Evolutionary conservation across 2,888 invertebrate genomes (phyloP).

Genomic region (Pyrgus malvae): DNA sequence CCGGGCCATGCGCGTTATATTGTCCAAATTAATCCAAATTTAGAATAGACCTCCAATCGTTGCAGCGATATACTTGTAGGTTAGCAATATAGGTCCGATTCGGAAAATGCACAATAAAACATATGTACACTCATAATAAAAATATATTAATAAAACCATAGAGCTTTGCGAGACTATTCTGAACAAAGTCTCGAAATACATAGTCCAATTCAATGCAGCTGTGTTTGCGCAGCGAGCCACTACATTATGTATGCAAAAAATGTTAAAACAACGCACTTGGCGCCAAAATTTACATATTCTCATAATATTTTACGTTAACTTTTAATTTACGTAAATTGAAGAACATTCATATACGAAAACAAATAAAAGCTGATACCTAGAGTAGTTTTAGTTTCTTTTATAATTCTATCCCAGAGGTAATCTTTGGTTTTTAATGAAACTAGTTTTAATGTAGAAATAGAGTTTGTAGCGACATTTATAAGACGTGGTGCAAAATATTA

Average conservation of each 20-base stretch:
- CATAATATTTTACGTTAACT: slow-evolving; percentile 19
- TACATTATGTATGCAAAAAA: slow-evolving; percentile 25
- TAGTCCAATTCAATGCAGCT: slow-evolving; percentile 12
- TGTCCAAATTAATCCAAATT: too few species aligned
- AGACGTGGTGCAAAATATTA: too few species aligned
- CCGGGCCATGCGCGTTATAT: too few species aligned
- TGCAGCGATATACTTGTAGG: too few species aligned
- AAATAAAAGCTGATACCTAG: neutral
- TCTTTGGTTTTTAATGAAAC: neutral
- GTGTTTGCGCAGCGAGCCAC: slow-evolving; percentile 15
- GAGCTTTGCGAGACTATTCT: neutral
- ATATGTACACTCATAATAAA: too few species aligned
- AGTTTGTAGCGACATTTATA: too few species aligned
- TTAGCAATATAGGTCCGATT: too few species aligned
- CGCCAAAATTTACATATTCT: slow-evolving; percentile 21
- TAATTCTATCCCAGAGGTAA: neutral
- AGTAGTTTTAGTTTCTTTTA: neutral
- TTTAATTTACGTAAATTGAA: slow-evolving; percentile 17
- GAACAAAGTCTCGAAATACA: slow-evolving; percentile 8
- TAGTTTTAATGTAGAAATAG: neutral
- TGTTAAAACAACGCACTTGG: slow-evolving; percentile 21
- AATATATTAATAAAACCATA: neutral
- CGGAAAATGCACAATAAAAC: too few species aligned
- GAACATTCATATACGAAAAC: slow-evolving; percentile 4
- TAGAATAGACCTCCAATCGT: too few species aligned